phyloP scores from a whole-genome alignment of 2,797 vertebrate genomes.

The Oryzias sinensis region DNA sequence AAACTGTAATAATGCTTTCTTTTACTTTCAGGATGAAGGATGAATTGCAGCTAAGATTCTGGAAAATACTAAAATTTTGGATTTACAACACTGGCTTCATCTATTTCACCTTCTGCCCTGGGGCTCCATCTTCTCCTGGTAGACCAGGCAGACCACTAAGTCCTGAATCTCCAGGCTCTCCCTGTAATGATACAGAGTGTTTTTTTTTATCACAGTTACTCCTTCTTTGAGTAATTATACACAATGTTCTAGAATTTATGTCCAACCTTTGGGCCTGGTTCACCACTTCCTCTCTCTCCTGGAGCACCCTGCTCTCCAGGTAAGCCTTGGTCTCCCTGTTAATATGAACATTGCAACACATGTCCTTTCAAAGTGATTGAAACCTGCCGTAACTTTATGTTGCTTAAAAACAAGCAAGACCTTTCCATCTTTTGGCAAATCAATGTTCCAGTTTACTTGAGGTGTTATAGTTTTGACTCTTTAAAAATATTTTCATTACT shows the following conservation, averaged over 20 bases:
- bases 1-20: neutral
- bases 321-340: constrained; percentile 85
- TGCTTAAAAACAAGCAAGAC: neutral
- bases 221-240: neutral
- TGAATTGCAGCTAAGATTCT: neutral
- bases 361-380: neutral
- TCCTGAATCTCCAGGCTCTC: constrained; percentile 85
- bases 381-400: no score
- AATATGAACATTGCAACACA: neutral
- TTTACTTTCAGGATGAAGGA: neutral
- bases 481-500: no score
- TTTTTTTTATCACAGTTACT: neutral
- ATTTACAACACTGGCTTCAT: neutral
- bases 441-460: neutral
- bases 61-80: neutral
- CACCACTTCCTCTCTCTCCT: constrained; percentile 84
- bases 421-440: neutral
- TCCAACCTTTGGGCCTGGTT: constrained; percentile 84
- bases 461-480: neutral
- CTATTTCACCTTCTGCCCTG: constrained; percentile 86
- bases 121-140: constrained; percentile 89
- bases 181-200: constrained; percentile 67
- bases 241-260: neutral
- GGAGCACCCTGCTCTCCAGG: constrained; percentile 83
- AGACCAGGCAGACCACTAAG: constrained; percentile 86